phyloP scores from a whole-genome alignment of 2,797 vertebrate genomes.

The Trematomus bernacchii region DNA sequence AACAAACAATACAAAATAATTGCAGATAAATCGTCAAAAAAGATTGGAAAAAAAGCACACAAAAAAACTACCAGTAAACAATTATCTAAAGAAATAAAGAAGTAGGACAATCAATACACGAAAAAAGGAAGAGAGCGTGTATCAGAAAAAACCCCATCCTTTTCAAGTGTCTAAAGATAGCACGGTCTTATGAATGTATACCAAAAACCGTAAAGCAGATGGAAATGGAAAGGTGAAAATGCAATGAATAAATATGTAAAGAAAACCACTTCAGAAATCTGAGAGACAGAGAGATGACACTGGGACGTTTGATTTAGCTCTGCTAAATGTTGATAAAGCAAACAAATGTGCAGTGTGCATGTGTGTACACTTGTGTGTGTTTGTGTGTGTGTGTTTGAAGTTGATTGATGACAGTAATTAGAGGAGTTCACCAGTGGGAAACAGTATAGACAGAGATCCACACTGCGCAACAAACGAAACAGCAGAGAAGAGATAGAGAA shows the following conservation, averaged over 20 bases:
- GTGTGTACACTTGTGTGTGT: background rate
- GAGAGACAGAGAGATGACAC: background rate
- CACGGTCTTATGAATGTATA: no score
- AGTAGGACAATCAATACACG: no score
- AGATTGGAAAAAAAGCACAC: no score
- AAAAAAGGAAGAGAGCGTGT: no score
- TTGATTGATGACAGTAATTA: slow-evolving; percentile 60
- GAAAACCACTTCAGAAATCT: background rate
- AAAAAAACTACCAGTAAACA: no score
- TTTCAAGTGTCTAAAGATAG: no score
- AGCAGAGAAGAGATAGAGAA: background rate
- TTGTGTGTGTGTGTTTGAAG: background rate
- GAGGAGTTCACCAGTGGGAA: slow-evolving; percentile 41
- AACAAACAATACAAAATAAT: background rate
- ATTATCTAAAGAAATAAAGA: no score
- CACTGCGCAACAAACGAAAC: slow-evolving; percentile 14
- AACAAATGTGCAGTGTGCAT: background rate
- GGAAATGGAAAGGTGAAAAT: background rate
- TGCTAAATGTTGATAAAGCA: slow-evolving; percentile 6
- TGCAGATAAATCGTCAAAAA: no score
- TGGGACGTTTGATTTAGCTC: background rate
- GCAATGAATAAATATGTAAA: background rate
- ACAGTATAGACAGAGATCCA: slow-evolving; percentile 28
- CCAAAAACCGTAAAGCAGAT: no score
- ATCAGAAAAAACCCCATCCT: no score